Base-by-base conservation (phyloP, 2,888 invertebrate genomes). In the Lithosia quadra region DNA sequence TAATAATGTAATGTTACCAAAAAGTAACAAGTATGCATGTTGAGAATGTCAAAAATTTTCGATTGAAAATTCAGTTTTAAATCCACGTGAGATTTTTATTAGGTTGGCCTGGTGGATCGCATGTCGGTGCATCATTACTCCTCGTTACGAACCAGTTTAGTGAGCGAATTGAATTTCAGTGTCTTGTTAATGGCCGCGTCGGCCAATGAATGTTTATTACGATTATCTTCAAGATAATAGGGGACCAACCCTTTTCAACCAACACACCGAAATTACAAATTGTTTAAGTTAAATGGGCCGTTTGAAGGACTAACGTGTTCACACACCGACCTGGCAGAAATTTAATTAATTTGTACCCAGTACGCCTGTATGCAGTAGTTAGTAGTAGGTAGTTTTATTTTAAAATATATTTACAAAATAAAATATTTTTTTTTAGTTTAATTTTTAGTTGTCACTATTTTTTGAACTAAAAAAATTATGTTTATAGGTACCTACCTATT, bases 111-210 rank as follows among this genome's bases (percentile, higher is more conserved):
- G 79, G 78, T 82, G 69, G 77, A 85, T 90, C 83, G 89, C 90
- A 90, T 91, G 90, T 84, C 82, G 75, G 82, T 81, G 77, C 81
- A 87, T 88, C 88, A 89, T 91, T 88, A 89, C 81, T 88, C 85
- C 83, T 86, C 74, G 83, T 87, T 87, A 86, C 83, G 72, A 81
- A 84, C 84, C 82, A 84, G 86, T 89, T 89, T 88, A 86, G 84
- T 82, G 77, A 77, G 79, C 81, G 87, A 88, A 91, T 91, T 90
- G 87, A 91, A 90, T 88, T 88, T 90, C 85, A 88, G 81, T 83
- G 83, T 84, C 82, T 81, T 63, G 74, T 78, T 81, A 81, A 81
- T 81, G 75, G 76, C 69, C 74, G 80, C 74, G 80, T 82, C 76
- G 81, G 76, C 79, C 83, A 84, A 83, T 85, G 79, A 82, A 84